These are phyloP conservation scores for Chaetorhynchus papuensis DNA, from an alignment of 2,113 vertebrate genomes.

Conservation along the genomic window DNA sequence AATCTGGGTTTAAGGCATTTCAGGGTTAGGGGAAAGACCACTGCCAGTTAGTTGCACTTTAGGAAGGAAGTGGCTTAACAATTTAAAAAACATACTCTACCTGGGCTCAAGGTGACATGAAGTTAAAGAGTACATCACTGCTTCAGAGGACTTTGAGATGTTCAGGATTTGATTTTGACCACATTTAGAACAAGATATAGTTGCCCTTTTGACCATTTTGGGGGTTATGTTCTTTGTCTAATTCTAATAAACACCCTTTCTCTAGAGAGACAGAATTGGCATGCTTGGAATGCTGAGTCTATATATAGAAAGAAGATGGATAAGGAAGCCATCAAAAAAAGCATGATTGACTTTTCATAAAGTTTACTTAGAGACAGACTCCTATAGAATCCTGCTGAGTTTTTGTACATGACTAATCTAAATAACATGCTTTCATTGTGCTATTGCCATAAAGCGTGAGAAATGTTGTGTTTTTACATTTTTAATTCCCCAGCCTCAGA, in stretches of 20 bases:
- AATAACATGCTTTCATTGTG: not conserved
- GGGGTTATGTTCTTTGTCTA: not conserved
- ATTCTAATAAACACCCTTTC: not conserved
- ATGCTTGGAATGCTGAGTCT: not conserved
- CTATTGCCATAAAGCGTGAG: not conserved
- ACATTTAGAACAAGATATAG: not conserved
- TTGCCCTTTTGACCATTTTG: not conserved
- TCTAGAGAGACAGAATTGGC: not conserved
- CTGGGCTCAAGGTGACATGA: not conserved
- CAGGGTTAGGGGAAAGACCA: not conserved
- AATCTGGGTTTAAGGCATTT: not conserved
- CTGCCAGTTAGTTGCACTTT: not conserved
- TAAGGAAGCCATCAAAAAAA: not conserved
- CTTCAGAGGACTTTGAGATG: not conserved
- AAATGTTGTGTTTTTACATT: not conserved
- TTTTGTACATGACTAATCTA: not conserved
- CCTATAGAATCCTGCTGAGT: not conserved
- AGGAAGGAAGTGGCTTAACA: not conserved
- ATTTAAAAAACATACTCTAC: not conserved
- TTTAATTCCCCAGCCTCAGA: not conserved
- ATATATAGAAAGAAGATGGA: not conserved
- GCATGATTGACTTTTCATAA: not conserved
- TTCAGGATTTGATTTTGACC: not conserved
- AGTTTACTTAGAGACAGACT: not conserved
- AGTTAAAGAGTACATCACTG: not conserved